phyloP scores from a whole-genome alignment of 2,888 invertebrate species.

The Rutpela maculata region DNA sequence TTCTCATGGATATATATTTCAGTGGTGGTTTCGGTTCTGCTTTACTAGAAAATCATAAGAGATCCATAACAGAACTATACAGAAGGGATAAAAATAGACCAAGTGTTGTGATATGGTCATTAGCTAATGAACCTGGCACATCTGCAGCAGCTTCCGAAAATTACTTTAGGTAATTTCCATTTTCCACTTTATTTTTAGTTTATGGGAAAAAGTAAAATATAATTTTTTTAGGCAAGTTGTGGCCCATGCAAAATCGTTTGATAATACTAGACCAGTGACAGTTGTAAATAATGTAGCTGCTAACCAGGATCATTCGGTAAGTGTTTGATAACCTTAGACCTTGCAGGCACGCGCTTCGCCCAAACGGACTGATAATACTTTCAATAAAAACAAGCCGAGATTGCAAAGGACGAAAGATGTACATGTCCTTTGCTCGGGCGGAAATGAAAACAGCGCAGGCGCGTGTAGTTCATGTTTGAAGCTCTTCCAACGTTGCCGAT shows the following conservation, averaged over 20 bases:
- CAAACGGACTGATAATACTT: too few species aligned
- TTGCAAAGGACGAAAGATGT: too few species aligned
- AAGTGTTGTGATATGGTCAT: conserved; percentile 96
- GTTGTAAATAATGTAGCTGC: conserved; percentile 83
- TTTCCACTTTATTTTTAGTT: not conserved
- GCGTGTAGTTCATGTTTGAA: too few species aligned
- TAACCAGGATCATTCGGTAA: conserved; percentile 81
- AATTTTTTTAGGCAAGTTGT: conserved; percentile 82
- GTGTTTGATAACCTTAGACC: too few species aligned
- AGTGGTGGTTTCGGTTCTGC: conserved; percentile 67
- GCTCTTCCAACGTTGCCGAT: too few species aligned
- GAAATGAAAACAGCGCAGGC: too few species aligned
- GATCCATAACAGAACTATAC: conserved; percentile 90
- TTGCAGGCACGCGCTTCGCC: too few species aligned
- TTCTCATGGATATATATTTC: not conserved
- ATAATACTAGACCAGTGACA: conserved; percentile 89
- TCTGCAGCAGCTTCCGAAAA: conserved; percentile 81
- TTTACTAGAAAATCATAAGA: conserved; percentile 87
- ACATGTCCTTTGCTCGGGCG: too few species aligned
- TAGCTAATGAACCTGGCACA: conserved; percentile 94
- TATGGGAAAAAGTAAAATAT: not conserved
- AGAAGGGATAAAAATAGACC: conserved; percentile 95
- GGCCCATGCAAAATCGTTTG: conserved; percentile 84
- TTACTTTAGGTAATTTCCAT: conserved; percentile 83
- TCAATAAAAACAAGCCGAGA: too few species aligned